These are phyloP conservation scores for Origma solitaria DNA, from an alignment of 2,113 vertebrate species.

Conservation along the genomic window DNA sequence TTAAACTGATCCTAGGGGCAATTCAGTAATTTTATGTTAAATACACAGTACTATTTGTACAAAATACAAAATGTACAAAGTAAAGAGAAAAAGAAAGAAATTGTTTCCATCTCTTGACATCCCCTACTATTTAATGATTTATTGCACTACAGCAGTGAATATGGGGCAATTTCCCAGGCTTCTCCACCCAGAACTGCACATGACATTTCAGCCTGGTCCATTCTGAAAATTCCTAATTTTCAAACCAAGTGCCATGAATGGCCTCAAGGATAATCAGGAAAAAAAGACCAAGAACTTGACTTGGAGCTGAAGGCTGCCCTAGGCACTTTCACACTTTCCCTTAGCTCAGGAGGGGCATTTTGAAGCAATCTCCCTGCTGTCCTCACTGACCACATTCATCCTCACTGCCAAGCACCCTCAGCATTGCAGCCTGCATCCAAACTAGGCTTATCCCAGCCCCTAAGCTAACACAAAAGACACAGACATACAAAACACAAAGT, in stretches of 20 bases:
- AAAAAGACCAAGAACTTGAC: background rate
- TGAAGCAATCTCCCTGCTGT: background rate
- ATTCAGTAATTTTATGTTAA: conserved; percentile 44
- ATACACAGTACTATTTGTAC: conserved; percentile 43
- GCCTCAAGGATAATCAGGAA: background rate
- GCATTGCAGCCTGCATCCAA: background rate
- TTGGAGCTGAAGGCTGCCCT: background rate
- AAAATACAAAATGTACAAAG: background rate
- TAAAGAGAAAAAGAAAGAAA: conserved; percentile 14
- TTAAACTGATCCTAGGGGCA: conserved; percentile 43
- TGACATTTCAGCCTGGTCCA: background rate
- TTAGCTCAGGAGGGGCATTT: background rate
- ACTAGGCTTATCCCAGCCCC: background rate
- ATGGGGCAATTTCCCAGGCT: background rate
- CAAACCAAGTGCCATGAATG: background rate
- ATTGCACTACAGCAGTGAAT: background rate
- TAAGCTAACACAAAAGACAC: background rate
- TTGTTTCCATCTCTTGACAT: background rate
- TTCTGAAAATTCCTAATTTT: background rate
- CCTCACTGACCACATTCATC: background rate
- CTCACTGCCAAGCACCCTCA: background rate
- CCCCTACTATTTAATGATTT: conserved; percentile 15
- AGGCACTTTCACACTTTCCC: background rate
- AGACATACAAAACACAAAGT: too few species aligned
- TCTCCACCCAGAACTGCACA: background rate